Evolutionary conservation across 2,797 vertebrate species (phyloP), one percentile per base, ranked within the genome.

Genomic region (Coendou prehensilis): DNA sequence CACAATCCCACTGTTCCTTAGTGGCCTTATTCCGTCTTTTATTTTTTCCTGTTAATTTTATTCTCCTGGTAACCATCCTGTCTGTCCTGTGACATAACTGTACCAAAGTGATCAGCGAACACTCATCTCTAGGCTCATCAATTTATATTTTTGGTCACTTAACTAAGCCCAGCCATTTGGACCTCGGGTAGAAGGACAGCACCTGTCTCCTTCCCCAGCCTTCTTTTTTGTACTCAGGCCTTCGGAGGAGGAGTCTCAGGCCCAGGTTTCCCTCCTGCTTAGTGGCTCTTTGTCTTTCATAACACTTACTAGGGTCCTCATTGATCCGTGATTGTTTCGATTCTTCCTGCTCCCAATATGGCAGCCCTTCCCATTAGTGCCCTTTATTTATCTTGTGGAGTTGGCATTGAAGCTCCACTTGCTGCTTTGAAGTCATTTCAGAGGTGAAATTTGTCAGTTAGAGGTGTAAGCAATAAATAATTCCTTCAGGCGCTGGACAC

Each of bases 381-480:
- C 64, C 78, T 69, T 63, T 85, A 78, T 81, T 91, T 94, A 41
- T 88, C 89, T 88, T 73, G 33, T 18, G 8, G 30, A 78, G 30
- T 41, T 91, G 87, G 50, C 67, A 9, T 93, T 82, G 85, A 76
- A 88, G 63, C 83, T 75, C 45, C 59, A 6, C 20, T 45, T 41
- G 73, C 86, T 45, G n/a, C 91, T 93, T 91, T 71, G 86, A 94
- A 93, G 83, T 92, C 45, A 93, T 96, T 86, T 95, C 14, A 86
- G 92, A 93, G 92, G 75, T 90, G 89, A 82, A 94, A 86, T 94
- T 95, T 96, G 56, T 91, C 96, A 79, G 64, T 8, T 22, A 76
- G 47, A 50, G 28, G 64, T 37, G 15, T 11, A 45, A 41, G 17
- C 79, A 33, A 78, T 88, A 56, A 91, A 91, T 30, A 84, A 45